Evolutionary conservation across 2,888 invertebrate genomes (phyloP).

Genomic region (Stictocephala bisonia): DNA sequence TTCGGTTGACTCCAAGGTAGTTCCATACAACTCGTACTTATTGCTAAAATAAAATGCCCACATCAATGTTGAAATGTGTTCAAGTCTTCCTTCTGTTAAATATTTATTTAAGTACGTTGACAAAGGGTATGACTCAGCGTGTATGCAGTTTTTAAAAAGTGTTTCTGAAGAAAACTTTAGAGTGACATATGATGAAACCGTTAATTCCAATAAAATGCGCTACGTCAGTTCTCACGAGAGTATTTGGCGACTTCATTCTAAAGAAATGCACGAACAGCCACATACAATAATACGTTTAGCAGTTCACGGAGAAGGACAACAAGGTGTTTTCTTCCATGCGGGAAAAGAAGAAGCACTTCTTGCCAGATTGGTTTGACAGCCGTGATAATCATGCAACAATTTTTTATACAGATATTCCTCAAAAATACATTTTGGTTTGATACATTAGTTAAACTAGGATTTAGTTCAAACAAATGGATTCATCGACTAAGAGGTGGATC

Average conservation of each 20-base stretch:
- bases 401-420: too few species aligned
- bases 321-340: conserved; percentile 33
- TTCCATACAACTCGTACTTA: conserved; percentile 45
- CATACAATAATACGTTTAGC: conserved; percentile 2
- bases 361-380: conserved; percentile 1
- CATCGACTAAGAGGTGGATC: not conserved
- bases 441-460: too few species aligned
- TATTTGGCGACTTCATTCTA: too few species aligned
- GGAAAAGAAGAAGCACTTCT: not conserved
- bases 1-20: conserved; percentile 23
- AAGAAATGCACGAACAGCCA: conserved; percentile 5
- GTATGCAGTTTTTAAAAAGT: not conserved
- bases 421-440: too few species aligned
- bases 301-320: conserved; percentile 19
- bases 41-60: conserved; percentile 32
- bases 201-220: conserved; percentile 26
- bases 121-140: conserved; percentile 46
- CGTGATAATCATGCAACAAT: not conserved
- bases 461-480: conserved; percentile 6
- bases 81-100: conserved; percentile 43
- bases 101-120: conserved; percentile 49
- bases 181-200: not conserved
- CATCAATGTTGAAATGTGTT: too few species aligned
- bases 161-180: not conserved
- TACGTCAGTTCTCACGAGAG: conserved; percentile 42